phyloP scores from a whole-genome alignment of 2,888 invertebrate genomes.

The Eucera pruinosa region DNA sequence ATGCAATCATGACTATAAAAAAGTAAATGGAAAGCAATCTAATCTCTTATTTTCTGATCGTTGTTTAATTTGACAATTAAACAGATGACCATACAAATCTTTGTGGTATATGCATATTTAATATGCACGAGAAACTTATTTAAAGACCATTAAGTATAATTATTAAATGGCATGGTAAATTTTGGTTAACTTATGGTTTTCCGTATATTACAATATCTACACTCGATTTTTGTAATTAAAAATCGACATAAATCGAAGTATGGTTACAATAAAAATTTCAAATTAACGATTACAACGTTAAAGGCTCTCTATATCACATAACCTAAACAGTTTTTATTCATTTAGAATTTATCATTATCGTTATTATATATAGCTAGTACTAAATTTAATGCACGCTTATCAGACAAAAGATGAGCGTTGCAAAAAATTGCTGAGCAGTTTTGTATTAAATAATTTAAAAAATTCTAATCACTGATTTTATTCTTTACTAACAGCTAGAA shows the following conservation, averaged over 20 bases:
- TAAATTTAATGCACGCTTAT: slow-evolving; percentile 76
- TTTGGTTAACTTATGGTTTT: slow-evolving; percentile 61
- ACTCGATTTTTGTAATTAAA: slow-evolving; percentile 74
- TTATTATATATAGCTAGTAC: slow-evolving; percentile 68
- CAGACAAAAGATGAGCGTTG: slow-evolving; percentile 75
- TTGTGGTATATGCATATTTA: slow-evolving; percentile 71
- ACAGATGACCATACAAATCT: slow-evolving; percentile 69
- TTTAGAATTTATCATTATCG: slow-evolving; percentile 72
- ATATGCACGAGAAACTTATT: slow-evolving; percentile 74
- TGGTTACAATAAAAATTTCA: slow-evolving; percentile 74
- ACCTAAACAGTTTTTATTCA: slow-evolving; percentile 77
- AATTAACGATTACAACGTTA: slow-evolving; percentile 77
- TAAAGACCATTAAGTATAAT: slow-evolving; percentile 74
- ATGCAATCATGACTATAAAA: slow-evolving; percentile 78
- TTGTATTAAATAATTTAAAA: slow-evolving; percentile 67
- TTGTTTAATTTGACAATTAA: slow-evolving; percentile 60
- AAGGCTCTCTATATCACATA: slow-evolving; percentile 82
- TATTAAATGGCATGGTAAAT: slow-evolving; percentile 75
- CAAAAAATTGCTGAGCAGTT: slow-evolving; percentile 76
- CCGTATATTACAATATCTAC: slow-evolving; percentile 82
- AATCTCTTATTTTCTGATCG: slow-evolving; percentile 61
- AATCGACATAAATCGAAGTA: slow-evolving; percentile 75
- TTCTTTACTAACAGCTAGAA: slow-evolving; percentile 74
- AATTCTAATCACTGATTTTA: slow-evolving; percentile 70
- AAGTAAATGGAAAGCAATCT: slow-evolving; percentile 76